phyloP scores from a whole-genome alignment of 2,113 vertebrate species.

The human (Homo sapiens) region DNA sequence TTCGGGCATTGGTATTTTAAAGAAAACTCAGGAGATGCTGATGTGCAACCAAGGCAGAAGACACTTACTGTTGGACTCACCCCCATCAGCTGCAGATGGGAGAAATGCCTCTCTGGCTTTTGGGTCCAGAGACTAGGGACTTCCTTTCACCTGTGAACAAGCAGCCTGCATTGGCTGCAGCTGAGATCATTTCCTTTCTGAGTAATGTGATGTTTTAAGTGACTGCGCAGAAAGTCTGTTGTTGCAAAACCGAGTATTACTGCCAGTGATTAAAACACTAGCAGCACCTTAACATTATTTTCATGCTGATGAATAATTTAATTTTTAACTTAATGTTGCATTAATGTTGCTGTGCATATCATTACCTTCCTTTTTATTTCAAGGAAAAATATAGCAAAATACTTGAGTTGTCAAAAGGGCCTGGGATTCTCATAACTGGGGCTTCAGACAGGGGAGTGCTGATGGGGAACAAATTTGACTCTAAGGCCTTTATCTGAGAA shows the following conservation, averaged over 20 bases:
- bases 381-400: background rate
- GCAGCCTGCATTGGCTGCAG: rapidly evolving
- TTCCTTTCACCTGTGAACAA: rapidly evolving
- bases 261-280: constrained; percentile 30
- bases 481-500: background rate
- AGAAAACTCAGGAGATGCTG: background rate
- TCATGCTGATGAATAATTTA: constrained; percentile 57
- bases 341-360: background rate
- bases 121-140: background rate
- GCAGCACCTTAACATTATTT: constrained; percentile 25
- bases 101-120: background rate
- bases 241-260: background rate
- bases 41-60: background rate
- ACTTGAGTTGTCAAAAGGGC: background rate
- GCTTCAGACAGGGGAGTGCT: background rate
- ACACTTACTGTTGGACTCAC: no score
- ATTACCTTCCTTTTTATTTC: constrained; percentile 20
- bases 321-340: constrained; percentile 47
- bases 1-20: background rate
- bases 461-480: background rate
- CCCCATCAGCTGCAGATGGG: background rate
- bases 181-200: background rate
- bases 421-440: background rate
- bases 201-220: background rate
- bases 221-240: background rate